Conservation (phyloP, 1,140 invertebrate species). For the Zaprionus ghesquierei region DNA sequence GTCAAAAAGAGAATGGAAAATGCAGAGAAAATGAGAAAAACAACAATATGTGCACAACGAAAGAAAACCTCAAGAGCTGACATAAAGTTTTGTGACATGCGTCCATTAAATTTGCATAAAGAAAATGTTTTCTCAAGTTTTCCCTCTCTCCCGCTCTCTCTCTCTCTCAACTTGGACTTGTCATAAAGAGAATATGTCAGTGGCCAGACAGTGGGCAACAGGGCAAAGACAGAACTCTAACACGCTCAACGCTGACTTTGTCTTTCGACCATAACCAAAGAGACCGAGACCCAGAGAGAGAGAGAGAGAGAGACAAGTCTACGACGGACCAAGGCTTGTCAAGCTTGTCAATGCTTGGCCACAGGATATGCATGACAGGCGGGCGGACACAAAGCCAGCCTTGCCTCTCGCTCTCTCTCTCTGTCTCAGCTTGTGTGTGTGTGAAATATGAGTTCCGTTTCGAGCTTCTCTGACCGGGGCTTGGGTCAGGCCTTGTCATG, state of each 20-base stretch:
- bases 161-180: slow-evolving; percentile 11
- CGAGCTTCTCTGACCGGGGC: slow-evolving; percentile 9
- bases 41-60: slow-evolving; percentile 1
- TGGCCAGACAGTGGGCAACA: slow-evolving; percentile 19
- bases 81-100: slow-evolving; percentile 42
- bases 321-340: slow-evolving; percentile 27
- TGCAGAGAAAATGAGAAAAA: not conserved
- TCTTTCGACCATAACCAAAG: not conserved
- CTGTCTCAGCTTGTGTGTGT: not conserved
- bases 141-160: not conserved
- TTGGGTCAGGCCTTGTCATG: slow-evolving; percentile 22
- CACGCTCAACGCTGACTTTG: not conserved
- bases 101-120: slow-evolving; percentile 49
- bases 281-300: slow-evolving; percentile 13
- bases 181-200: slow-evolving; percentile 48
- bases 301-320: not conserved
- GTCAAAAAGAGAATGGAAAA: not conserved
- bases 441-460: slow-evolving; percentile 69
- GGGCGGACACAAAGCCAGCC: slow-evolving; percentile 23
- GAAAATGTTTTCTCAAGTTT: slow-evolving; percentile 42
- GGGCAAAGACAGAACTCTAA: not conserved
- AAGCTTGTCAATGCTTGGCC: slow-evolving; percentile 34
- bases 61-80: not conserved
- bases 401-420: not conserved
- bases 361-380: slow-evolving; percentile 39